Evolutionary conservation across 2,888 invertebrate species (phyloP), one percentile per base, ranked within the genome.

Genomic region (Polymixis lichenea): DNA sequence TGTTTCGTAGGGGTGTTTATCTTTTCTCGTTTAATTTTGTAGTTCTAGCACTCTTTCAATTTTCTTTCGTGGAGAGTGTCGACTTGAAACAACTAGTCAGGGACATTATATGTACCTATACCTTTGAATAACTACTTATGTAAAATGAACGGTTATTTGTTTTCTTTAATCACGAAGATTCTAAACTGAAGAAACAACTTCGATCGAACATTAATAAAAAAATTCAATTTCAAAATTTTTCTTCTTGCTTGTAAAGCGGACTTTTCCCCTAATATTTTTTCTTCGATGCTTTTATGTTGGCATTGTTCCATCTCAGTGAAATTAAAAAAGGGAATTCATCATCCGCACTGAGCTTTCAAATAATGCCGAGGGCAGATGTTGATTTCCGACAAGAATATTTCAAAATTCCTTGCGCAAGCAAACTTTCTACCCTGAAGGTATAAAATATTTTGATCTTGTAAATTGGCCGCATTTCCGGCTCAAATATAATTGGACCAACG

Each of bases 261-360:
- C 7, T 83, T 72, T 65, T 70, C 55, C 72, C 56, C 51, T 60
- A 69, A 83, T 72, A 72, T 86, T 86, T 77, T 85, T 78, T 78
- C 86, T 83, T 83, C 83, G 61, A 69, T 86, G 71, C 68, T 83
- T 83, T 83, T 86, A 72, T 66, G 73, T 72, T 83, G 83, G 86
- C 83, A 83, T 86, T 86, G 86, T 83, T 86, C 86, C 83, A 86
- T 83, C 78, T 83, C 73, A 74, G 83, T 83, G 79, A 78, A 83
- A 83, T 83, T 86, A 83, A 83, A 86, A 84, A 73, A 69, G 58
- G 79, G 79, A 65, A 69, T 83, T 83, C 86, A 71, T 86, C 74
- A 75, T 83, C 74, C 75, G 72, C 86, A 86, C 64, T 53, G 72
- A 72, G 56, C 74, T 60, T 43, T 78, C 61, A 49, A 86, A 78